Evolutionary conservation across 53 echinoderm and acorn worm genomes (phyloP), one percentile per base, ranked within the genome.

Genomic region (Zoroaster sp.): DNA sequence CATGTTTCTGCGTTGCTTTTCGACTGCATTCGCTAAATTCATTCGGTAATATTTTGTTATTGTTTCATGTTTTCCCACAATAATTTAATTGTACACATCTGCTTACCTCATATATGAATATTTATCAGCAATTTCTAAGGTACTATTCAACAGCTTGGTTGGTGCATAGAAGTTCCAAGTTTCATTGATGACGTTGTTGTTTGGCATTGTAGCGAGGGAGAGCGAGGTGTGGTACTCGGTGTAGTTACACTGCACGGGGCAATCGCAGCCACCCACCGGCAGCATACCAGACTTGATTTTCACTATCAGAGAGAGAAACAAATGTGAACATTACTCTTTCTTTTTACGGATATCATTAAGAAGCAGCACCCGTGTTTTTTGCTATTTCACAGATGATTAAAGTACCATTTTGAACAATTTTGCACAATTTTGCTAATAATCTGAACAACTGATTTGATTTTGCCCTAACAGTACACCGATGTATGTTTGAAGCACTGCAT

Each of bases 221-320:
- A 91, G 51, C 1, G 78, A 1, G 5, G 87, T 87, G 1, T 37
- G 20, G 72, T 35, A 91, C 73, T 85, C 74, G 21, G 87, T 91
- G 74, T 91, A 78, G 31, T 69, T 78, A 39, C 91, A 91, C 3
- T 87, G 79, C 21, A 91, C 45, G 13, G 87, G 77, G 18, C 91
- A 91, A 35, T 33, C 40, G 37, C 87, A 87, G 0, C 17, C 37
- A 2, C 13, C 76, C 8, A 59, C 28, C n/a, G n/a, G n/a, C 12
- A 80, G 28, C 4, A 8, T 18, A 40, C 86, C 86, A 4, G 72
- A 31, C 36, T 75, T 90, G 11, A 90, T 13, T 30, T 72, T 18
- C 18, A 15, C 90, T 90, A 6, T 25, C 41, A 37, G 38, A 37
- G 40, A 41, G 23, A 55, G 18, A 37, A 20, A 28, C 31, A 41